Evolutionary conservation across 2,113 vertebrate genomes (phyloP), one percentile per base, ranked within the genome.

Genomic region (Crypturellus undulatus): DNA sequence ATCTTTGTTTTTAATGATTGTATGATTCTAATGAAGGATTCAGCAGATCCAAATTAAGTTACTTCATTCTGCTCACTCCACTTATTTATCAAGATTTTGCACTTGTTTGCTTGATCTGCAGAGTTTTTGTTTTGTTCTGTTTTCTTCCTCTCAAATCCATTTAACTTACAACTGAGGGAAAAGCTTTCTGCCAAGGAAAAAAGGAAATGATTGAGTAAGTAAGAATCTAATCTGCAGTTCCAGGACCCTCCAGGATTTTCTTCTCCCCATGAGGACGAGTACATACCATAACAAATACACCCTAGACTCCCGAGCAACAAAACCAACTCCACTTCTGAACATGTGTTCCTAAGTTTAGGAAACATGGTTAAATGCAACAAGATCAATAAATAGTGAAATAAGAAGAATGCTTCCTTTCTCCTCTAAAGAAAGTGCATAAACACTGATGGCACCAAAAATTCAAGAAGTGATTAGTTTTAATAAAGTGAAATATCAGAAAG

Each of bases 241-340:
- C 82, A 82, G 43, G 89, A 86, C 79, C 52, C 79, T 87, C 76
- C 70, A 93, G 75, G 79, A 93, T 91, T 90, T 97, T 93, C 30
- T 68, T 63, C 81, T 79, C 52, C 89, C 59, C 83, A 0, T 36
- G 73, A 85, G 72, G 63, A 93, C 15, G 20, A 91, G 42, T 59
- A 58, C 91, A 95, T 84, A 84, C 72, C 91, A 60, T 26, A 87
- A 90, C 93, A 94, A 95, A 85, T 59, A 79, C 64, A 93, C 79
- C 32, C 79, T 26, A 88, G 67, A 13, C 87, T 88, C 89, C 85
- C 8, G 52, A 91, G 84, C 83, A 91, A 77, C 79, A 79, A 38
- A 96, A 69, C 56, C 58, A 80, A 65, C 70, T 86, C 38, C 54
- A 92, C 75, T 90, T 89, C 89, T 4, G 3, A 95, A 94, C 94